phyloP scores from a whole-genome alignment of 53 echinoderm and acorn worm species.

The Luidia sarsii region DNA sequence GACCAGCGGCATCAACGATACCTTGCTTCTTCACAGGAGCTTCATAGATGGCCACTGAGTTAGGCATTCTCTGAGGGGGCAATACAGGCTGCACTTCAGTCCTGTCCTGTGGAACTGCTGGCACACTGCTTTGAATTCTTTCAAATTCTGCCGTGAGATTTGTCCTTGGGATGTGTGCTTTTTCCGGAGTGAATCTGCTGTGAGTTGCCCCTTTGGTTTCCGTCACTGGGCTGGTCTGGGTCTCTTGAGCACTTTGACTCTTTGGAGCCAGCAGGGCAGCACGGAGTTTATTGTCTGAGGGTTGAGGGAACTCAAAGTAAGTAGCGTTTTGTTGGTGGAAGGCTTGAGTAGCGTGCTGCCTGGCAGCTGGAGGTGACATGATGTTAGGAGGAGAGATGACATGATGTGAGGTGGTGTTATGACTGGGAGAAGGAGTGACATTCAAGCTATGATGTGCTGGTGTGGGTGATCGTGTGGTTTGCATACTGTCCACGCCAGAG shows the following conservation, averaged over 20 bases:
- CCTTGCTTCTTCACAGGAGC: slow-evolving; percentile 5
- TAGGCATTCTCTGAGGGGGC: neutral
- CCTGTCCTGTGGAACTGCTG: neutral
- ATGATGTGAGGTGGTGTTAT: slow-evolving; percentile 47
- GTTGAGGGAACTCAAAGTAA: slow-evolving; percentile 86
- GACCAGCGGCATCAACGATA: slow-evolving; percentile 13
- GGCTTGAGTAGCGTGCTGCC: slow-evolving; percentile 53
- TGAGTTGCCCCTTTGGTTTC: slow-evolving; percentile 36
- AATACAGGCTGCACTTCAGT: slow-evolving; percentile 1
- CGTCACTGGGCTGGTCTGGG: slow-evolving; percentile 71
- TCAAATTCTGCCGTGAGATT: slow-evolving; percentile 63
- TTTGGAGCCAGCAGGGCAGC: slow-evolving; percentile 84
- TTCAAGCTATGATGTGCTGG: slow-evolving; percentile 49
- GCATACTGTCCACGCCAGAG: slow-evolving; percentile 77
- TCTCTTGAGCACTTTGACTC: slow-evolving; percentile 55
- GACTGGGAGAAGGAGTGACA: slow-evolving; percentile 57
- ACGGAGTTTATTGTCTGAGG: slow-evolving; percentile 81
- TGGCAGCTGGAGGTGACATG: slow-evolving; percentile 66
- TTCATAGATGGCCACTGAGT: slow-evolving; percentile 8
- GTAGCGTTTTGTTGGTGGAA: slow-evolving; percentile 54
- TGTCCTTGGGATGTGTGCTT: slow-evolving; percentile 38
- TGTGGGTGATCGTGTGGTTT: slow-evolving; percentile 53
- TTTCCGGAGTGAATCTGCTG: slow-evolving; percentile 25
- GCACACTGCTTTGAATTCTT: slow-evolving; percentile 28
- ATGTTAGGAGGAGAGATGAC: slow-evolving; percentile 79